Percentiles rank a stretch among this genome's conserved stretches.
phyloP scores from a whole-genome alignment of 2,113 vertebrate genomes.

The Salvelinus fontinalis region DNA sequence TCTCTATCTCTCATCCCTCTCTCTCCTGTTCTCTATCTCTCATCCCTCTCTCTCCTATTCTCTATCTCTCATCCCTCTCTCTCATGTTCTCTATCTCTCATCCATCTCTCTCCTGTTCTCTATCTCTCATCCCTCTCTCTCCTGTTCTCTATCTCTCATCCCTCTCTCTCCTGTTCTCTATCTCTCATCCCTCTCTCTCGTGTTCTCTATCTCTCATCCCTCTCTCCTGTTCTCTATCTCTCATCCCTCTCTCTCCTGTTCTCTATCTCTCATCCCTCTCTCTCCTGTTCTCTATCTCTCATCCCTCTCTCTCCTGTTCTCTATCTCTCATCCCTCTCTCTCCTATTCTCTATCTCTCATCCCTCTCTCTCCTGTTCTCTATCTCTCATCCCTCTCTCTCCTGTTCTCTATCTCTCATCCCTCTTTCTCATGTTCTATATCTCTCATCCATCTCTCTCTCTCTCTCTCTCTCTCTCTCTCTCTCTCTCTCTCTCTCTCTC shows the following conservation, averaged over 20 bases:
- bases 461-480: not conserved
- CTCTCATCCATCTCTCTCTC: not conserved
- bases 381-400: conserved; percentile 4
- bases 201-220: not conserved
- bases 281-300: not conserved
- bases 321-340: not conserved
- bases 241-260: not conserved
- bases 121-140: not conserved
- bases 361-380: conserved; percentile 4
- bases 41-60: not conserved
- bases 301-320: not conserved
- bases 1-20: too few species aligned
- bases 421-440: not conserved
- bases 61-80: not conserved
- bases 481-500: not conserved
- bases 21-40: too few species aligned
- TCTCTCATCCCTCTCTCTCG: too few species aligned
- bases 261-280: not conserved
- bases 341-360: conserved; percentile 12
- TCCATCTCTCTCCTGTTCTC: too few species aligned
- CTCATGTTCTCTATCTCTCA: too few species aligned
- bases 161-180: conserved; percentile 21
- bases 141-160: too few species aligned
- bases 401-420: not conserved
- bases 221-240: conserved; percentile 21